Conservation (phyloP, 2,888 invertebrate genomes). For the Tuta absoluta region DNA sequence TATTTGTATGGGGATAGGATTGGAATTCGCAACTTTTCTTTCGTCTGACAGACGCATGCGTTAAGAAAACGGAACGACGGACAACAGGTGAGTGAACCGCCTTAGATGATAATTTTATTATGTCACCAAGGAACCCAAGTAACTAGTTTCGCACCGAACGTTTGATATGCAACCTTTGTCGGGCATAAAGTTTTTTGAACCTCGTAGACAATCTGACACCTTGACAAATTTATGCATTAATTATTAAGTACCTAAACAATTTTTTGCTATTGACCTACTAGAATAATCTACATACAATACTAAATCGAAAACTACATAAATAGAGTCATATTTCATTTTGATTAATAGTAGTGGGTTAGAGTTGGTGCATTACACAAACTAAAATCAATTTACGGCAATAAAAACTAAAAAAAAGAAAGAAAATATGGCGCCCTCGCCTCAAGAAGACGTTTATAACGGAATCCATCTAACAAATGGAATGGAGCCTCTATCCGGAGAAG, state of each 20-base stretch:
- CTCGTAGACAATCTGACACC: no score
- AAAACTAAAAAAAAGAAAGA: not conserved
- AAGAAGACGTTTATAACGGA: slow-evolving; percentile 30
- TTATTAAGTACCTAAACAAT: not conserved
- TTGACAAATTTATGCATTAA: not conserved
- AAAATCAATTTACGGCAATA: not conserved
- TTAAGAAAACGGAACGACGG: no score
- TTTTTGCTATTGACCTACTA: no score
- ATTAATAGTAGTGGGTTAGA: not conserved
- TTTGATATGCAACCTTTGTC: no score
- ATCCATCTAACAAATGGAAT: slow-evolving; percentile 19
- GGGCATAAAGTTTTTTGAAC: no score
- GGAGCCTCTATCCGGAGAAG: slow-evolving; percentile 55
- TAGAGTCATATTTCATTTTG: not conserved
- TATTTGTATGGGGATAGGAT: no score
- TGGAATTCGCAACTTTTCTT: no score
- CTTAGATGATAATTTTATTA: no score
- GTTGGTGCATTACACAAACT: not conserved
- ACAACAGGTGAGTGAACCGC: no score
- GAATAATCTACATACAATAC: not conserved
- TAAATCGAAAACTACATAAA: not conserved
- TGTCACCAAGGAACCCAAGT: not conserved
- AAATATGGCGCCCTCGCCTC: slow-evolving; percentile 41
- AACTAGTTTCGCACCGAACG: no score
- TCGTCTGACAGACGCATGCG: no score